Conservation (phyloP, 92 coral and sea anemone genomes). For the Bergia sp. region DNA sequence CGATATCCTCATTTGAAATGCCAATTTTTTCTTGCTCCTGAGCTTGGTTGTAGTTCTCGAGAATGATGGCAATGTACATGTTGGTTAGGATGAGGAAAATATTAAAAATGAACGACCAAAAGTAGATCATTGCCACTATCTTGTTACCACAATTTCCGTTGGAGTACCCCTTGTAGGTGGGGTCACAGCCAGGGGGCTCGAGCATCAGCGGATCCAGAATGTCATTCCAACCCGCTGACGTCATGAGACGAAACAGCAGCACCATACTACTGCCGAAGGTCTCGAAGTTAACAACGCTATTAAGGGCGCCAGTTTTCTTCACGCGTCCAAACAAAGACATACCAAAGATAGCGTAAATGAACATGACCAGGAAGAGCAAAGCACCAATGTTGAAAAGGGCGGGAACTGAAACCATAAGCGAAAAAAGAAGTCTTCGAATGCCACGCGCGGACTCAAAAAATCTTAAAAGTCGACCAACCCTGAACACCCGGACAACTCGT, state of each 20-base stretch:
- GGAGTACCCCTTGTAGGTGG: slow-evolving; percentile 66
- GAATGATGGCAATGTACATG: slow-evolving; percentile 95
- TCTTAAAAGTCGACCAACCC: slow-evolving; percentile 89
- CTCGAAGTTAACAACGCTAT: slow-evolving; percentile 94
- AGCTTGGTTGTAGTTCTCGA: slow-evolving; percentile 92
- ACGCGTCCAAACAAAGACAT: slow-evolving; percentile 93
- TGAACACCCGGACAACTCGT: slow-evolving; percentile 89
- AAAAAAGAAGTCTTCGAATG: slow-evolving; percentile 84
- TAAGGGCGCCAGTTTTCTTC: slow-evolving; percentile 88
- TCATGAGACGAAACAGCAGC: slow-evolving; percentile 89
- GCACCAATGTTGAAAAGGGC: slow-evolving; percentile 94
- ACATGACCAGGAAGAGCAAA: slow-evolving; percentile 82
- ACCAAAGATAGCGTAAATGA: slow-evolving; percentile 91
- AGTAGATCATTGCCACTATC: slow-evolving; percentile 62
- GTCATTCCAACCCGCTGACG: slow-evolving; percentile 99
- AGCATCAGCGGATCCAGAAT: slow-evolving; percentile 87
- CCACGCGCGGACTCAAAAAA: slow-evolving; percentile 94
- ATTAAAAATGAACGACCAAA: slow-evolving; percentile 76
- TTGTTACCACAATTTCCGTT: slow-evolving; percentile 89
- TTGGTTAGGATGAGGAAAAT: slow-evolving; percentile 90
- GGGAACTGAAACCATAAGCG: slow-evolving; percentile 83
- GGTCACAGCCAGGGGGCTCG: slow-evolving; percentile 89
- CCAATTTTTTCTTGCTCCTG: slow-evolving; percentile 96
- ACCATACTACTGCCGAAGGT: slow-evolving; percentile 83
- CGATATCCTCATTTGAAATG: slow-evolving; percentile 90